phyloP scores from a whole-genome alignment of 2,888 invertebrate species.

The Lycocerus yunnanus region DNA sequence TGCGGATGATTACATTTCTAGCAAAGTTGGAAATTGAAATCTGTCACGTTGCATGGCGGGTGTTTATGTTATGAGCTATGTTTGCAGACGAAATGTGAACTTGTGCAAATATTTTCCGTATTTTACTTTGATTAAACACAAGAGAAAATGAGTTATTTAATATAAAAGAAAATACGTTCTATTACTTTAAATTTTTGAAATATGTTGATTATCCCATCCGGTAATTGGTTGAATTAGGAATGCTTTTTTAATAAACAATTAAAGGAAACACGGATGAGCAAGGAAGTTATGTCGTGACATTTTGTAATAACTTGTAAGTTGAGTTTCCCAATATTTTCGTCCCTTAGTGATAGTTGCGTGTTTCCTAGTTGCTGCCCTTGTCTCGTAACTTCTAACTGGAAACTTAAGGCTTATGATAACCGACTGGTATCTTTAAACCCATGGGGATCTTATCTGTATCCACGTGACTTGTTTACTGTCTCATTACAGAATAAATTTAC shows the following conservation, averaged over 20 bases:
- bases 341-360: slow-evolving; percentile 45
- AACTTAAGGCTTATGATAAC: slow-evolving; percentile 32
- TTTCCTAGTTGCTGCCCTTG: slow-evolving; percentile 38
- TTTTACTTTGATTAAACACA: slow-evolving; percentile 48
- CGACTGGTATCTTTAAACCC: slow-evolving; percentile 24
- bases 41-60: slow-evolving; percentile 48
- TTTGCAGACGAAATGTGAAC: slow-evolving; percentile 38
- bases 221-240: not conserved
- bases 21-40: slow-evolving; percentile 48
- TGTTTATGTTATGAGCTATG: slow-evolving; percentile 44
- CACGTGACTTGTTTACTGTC: slow-evolving; percentile 30
- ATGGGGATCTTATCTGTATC: slow-evolving; percentile 25
- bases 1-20: slow-evolving; percentile 38
- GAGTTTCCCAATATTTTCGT: slow-evolving; percentile 36
- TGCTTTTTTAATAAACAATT: slow-evolving; percentile 13
- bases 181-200: not conserved
- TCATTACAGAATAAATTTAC: slow-evolving; percentile 21
- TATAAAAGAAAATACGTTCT: not conserved
- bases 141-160: slow-evolving; percentile 42
- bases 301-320: slow-evolving; percentile 41
- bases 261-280: slow-evolving; percentile 10
- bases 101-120: slow-evolving; percentile 38
- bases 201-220: not conserved
- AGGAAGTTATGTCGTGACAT: slow-evolving; percentile 39
- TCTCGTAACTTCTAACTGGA: slow-evolving; percentile 35